A percentile compares a stretch with the other conserved stretches of the same genome.
Evolutionary conservation across 1,140 invertebrate species (phyloP).

Genomic region (Triops longicaudatus): DNA sequence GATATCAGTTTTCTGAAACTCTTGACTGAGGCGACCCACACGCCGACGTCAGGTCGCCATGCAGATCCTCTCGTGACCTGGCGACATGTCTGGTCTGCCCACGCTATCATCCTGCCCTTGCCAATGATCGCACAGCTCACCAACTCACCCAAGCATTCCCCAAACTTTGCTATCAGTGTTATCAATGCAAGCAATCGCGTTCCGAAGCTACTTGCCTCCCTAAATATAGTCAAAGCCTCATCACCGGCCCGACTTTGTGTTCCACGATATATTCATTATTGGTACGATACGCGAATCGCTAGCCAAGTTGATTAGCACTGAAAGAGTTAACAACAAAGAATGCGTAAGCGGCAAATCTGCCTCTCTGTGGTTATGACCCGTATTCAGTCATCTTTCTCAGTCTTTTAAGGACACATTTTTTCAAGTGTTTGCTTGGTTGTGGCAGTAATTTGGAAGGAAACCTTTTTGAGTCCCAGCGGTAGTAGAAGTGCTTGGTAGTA

Average conservation of each 20-base stretch:
- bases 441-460: not conserved
- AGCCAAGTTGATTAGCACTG: not conserved
- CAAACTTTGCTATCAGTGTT: not conserved
- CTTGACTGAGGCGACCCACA: conserved; percentile 2
- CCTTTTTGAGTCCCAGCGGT: not conserved
- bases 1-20: conserved; percentile 15
- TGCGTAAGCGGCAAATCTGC: not conserved
- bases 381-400: not conserved
- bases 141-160: not conserved
- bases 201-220: not conserved
- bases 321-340: not conserved
- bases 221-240: not conserved
- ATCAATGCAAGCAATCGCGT: not conserved
- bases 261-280: too few species aligned
- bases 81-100: conserved; percentile 9
- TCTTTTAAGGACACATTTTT: not conserved
- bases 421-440: not conserved
- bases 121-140: not conserved
- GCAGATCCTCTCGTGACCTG: conserved; percentile 3
- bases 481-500: not conserved
- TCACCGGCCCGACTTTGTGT: too few species aligned
- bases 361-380: not conserved
- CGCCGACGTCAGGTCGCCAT: conserved; percentile 4
- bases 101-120: not conserved
- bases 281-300: not conserved